phyloP scores from a whole-genome alignment of 2,113 vertebrate species.

The Cnemophilus loriae region DNA sequence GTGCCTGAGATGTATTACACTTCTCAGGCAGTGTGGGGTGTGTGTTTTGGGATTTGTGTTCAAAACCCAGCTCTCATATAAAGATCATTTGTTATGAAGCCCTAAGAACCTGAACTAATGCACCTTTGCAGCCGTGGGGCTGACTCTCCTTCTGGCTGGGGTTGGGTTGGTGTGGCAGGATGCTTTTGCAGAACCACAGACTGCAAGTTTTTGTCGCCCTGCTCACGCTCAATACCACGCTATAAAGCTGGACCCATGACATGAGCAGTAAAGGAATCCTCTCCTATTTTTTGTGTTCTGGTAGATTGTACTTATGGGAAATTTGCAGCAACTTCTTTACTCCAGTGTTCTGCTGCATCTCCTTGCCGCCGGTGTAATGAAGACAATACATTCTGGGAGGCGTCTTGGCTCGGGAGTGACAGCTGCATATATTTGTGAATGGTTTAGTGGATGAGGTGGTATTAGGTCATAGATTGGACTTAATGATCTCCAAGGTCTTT shows the following conservation, averaged over 20 bases:
- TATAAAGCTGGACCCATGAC: neutral
- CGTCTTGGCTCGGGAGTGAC: conserved; percentile 36
- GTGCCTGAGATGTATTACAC: neutral
- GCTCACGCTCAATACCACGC: neutral
- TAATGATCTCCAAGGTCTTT: neutral
- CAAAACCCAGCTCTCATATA: neutral
- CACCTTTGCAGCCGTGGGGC: neutral
- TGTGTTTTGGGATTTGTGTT: neutral
- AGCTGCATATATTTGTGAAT: conserved; percentile 36
- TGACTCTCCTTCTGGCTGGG: neutral
- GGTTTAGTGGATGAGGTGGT: neutral
- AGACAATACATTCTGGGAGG: neutral
- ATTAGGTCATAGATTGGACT: neutral
- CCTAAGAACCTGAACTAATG: neutral
- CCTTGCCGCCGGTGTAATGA: conserved; percentile 7
- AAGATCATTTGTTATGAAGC: neutral
- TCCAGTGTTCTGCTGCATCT: neutral
- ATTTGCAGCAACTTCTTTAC: neutral
- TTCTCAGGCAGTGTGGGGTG: neutral
- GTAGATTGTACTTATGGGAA: neutral
- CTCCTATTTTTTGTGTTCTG: neutral
- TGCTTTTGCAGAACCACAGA: neutral
- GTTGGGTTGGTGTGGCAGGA: neutral
- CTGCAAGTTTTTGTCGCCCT: neutral
- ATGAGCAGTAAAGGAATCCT: neutral